A percentile compares a stretch with the other conserved stretches of the same genome.
Evolutionary conservation across 2,797 vertebrate species (phyloP).

Genomic region (Gambusia yucatana): DNA sequence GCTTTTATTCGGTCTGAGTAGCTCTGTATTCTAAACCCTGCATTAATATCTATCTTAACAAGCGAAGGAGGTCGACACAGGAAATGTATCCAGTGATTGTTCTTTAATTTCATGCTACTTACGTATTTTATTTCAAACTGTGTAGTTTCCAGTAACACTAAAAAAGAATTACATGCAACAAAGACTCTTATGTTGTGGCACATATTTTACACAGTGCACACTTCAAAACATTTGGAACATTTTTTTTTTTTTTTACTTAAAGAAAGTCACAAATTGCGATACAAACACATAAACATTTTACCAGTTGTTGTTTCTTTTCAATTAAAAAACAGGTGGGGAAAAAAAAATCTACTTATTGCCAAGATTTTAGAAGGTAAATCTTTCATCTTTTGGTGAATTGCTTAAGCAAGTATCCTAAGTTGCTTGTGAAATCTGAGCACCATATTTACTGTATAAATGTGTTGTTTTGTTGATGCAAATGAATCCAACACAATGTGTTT

Average conservation of each 20-base stretch:
- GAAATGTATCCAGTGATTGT: conserved; percentile 84
- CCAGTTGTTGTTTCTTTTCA: conserved; percentile 1
- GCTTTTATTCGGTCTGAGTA: conserved; percentile 26
- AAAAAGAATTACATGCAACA: neutral
- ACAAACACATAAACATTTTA: neutral
- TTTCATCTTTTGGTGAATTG: conserved; percentile 39
- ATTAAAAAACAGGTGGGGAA: neutral
- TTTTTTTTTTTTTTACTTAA: neutral
- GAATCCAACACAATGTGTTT: conserved; percentile 72
- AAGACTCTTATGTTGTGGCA: neutral
- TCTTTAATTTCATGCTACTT: conserved; percentile 58
- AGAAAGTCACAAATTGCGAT: conserved; percentile 18
- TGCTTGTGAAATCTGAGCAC: conserved; percentile 76
- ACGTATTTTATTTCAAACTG: conserved; percentile 39
- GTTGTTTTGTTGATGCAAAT: conserved; percentile 72
- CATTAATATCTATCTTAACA: conserved; percentile 46
- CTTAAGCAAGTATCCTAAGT: conserved; percentile 59
- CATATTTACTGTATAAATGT: conserved; percentile 85
- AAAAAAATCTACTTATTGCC: neutral
- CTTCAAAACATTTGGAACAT: conserved; percentile 4
- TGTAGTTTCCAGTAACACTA: conserved; percentile 48
- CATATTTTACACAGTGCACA: neutral
- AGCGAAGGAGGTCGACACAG: conserved; percentile 76
- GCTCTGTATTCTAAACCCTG: conserved; percentile 31
- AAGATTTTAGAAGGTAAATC: conserved; percentile 13